Conservation (phyloP, 1,140 invertebrate genomes). For the Eufriesea mexicana region DNA sequence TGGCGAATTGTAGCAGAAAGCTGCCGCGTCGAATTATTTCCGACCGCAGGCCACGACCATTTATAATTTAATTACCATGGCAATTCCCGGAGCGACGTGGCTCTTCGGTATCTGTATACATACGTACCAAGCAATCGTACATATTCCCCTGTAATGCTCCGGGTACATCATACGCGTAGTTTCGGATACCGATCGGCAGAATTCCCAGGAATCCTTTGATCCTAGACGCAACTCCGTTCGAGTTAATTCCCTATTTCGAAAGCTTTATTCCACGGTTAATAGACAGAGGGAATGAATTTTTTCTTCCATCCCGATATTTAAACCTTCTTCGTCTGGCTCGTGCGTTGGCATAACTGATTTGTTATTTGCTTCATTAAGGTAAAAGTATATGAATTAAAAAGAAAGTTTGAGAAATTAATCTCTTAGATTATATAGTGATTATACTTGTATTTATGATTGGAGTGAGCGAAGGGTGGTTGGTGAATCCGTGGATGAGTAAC, state of each 20-base stretch:
- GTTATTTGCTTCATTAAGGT: too few relatives aligned
- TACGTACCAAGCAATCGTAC: constrained; percentile 37
- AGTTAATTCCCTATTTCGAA: constrained; percentile 5
- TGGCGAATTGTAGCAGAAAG: constrained; percentile 75
- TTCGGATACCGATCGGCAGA: constrained; percentile 21
- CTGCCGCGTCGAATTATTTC: constrained; percentile 78
- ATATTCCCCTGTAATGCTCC: constrained; percentile 27
- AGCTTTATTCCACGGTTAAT: constrained; percentile 8
- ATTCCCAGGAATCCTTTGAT: constrained; percentile 42
- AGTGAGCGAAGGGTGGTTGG: too few relatives aligned
- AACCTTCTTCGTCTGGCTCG: not conserved
- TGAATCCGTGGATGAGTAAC: too few relatives aligned
- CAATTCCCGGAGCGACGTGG: constrained; percentile 66
- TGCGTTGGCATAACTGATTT: not conserved
- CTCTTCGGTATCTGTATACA: constrained; percentile 53
- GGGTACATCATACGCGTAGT: constrained; percentile 31
- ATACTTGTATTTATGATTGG: too few relatives aligned
- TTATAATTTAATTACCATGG: constrained; percentile 78
- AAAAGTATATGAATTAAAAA: too few relatives aligned
- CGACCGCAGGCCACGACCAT: constrained; percentile 76
- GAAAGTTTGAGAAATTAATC: too few relatives aligned
- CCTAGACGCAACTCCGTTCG: not conserved
- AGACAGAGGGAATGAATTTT: not conserved
- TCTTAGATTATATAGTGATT: too few relatives aligned
- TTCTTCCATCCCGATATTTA: not conserved